Conservation (phyloP, 1,140 invertebrate genomes). For the Propsilocerus akamusi region DNA sequence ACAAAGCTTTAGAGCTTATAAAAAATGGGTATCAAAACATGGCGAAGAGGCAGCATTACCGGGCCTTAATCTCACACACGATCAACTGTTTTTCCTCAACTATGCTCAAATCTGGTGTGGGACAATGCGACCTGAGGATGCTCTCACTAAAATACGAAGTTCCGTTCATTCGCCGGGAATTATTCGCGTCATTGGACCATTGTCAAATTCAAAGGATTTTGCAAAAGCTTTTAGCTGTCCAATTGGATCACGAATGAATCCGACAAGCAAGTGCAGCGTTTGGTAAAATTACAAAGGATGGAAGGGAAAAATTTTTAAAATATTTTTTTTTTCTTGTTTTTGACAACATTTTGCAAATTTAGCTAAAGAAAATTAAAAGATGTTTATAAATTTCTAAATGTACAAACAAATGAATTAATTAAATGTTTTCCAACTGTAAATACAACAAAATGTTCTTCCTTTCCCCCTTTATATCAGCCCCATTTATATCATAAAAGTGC, state of each 20-base stretch:
- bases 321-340: not conserved
- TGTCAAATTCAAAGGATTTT: conserved; percentile 86
- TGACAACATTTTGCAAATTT: no score
- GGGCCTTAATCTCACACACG: conserved; percentile 63
- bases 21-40: conserved; percentile 53
- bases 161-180: conserved; percentile 90
- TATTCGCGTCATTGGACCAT: conserved; percentile 74
- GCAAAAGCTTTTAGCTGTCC: conserved; percentile 65
- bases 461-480: no score
- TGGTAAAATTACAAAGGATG: conserved; percentile 47
- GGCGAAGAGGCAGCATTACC: conserved; percentile 54
- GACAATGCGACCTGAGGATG: conserved; percentile 89
- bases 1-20: conserved; percentile 69
- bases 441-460: no score
- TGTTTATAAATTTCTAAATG: no score
- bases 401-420: no score
- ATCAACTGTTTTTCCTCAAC: conserved; percentile 78
- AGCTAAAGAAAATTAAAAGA: not conserved
- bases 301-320: not conserved
- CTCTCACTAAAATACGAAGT: conserved; percentile 80
- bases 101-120: conserved; percentile 94
- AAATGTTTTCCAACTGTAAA: no score
- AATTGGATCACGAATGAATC: conserved; percentile 73
- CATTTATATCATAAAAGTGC: no score
- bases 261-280: conserved; percentile 74